These are phyloP conservation scores for Dermatemys mawii DNA, from an alignment of 2,113 vertebrate genomes.

Conservation along the genomic window DNA sequence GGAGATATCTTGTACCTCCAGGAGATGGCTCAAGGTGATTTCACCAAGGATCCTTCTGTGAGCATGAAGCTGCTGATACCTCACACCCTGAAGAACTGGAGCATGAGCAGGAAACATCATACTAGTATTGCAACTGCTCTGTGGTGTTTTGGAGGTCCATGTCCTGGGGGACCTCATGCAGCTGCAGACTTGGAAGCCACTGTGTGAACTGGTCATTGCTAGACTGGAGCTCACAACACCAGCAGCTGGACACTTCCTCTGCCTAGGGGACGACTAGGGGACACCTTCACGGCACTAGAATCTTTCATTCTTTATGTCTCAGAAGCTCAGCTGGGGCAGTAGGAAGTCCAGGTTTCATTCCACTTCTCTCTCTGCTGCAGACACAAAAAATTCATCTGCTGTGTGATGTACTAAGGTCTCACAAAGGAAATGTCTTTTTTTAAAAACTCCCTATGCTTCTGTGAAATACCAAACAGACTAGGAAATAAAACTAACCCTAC, in stretches of 20 bases:
- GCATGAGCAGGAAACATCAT: not conserved
- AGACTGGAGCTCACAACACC: not conserved
- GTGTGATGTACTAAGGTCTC: not conserved
- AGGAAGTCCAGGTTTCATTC: not conserved
- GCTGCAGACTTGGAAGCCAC: not conserved
- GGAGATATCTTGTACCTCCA: not conserved
- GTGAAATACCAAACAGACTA: constrained; percentile 16
- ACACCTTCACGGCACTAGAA: not conserved
- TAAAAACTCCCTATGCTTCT: not conserved
- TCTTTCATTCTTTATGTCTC: not conserved
- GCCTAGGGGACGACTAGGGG: not conserved
- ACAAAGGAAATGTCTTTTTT: not conserved
- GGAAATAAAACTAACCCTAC: constrained; percentile 11
- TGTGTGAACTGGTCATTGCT: not conserved
- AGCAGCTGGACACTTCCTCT: not conserved
- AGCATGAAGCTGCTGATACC: not conserved
- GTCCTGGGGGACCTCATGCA: not conserved
- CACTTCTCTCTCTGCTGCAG: fast-evolving
- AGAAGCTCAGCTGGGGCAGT: not conserved
- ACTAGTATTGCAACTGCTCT: not conserved
- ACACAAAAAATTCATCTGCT: not conserved
- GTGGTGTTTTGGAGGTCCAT: not conserved
- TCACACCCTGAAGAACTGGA: not conserved
- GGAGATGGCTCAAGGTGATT: not conserved
- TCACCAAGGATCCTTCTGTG: not conserved